These are phyloP conservation scores for Ophioninae sp. DNA, from an alignment of 2,888 invertebrate genomes.

Conservation along the genomic window DNA sequence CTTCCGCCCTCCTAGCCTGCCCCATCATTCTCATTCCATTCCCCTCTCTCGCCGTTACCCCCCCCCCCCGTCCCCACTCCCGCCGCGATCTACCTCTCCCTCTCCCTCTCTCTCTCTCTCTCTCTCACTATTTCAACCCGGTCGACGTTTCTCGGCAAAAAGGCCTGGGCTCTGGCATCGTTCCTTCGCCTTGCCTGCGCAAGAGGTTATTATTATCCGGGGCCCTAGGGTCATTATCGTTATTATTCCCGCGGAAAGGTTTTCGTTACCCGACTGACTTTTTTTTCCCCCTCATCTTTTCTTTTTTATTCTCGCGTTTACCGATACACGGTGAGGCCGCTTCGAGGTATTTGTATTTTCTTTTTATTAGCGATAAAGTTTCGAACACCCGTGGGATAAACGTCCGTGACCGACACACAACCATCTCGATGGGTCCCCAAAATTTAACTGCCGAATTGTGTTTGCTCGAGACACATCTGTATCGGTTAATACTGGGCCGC, in stretches of 20 bases:
- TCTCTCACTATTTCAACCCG: slow-evolving; percentile 56
- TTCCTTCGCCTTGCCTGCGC: slow-evolving; percentile 61
- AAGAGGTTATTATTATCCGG: slow-evolving; percentile 72
- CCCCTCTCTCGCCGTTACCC: slow-evolving; percentile 6
- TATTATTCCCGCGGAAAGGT: slow-evolving; percentile 71
- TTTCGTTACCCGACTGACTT: slow-evolving; percentile 70
- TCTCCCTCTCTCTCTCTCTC: slow-evolving; percentile 54
- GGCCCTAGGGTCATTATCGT: slow-evolving; percentile 72
- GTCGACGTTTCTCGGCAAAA: slow-evolving; percentile 64
- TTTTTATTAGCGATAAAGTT: slow-evolving; percentile 55
- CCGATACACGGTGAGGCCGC: slow-evolving; percentile 9
- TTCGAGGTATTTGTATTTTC: slow-evolving; percentile 1
- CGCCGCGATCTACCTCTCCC: slow-evolving; percentile 29
- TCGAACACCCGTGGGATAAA: slow-evolving; percentile 52
- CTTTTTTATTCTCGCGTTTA: slow-evolving; percentile 24
- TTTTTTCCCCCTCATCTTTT: not conserved
- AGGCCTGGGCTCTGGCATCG: slow-evolving; percentile 67
- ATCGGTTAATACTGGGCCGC: too few species aligned
- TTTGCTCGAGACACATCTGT: too few species aligned
- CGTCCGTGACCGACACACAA: slow-evolving; percentile 41
- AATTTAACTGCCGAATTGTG: too few species aligned
- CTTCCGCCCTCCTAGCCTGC: not conserved
- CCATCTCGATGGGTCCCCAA: too few species aligned
- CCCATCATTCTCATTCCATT: not conserved
- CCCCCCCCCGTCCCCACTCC: slow-evolving; percentile 31